Percentiles rank a stretch among this genome's conserved stretches.
These are phyloP conservation scores for Coregonus suidteri DNA, from an alignment of 2,797 vertebrate genomes.

Conservation along the genomic window DNA sequence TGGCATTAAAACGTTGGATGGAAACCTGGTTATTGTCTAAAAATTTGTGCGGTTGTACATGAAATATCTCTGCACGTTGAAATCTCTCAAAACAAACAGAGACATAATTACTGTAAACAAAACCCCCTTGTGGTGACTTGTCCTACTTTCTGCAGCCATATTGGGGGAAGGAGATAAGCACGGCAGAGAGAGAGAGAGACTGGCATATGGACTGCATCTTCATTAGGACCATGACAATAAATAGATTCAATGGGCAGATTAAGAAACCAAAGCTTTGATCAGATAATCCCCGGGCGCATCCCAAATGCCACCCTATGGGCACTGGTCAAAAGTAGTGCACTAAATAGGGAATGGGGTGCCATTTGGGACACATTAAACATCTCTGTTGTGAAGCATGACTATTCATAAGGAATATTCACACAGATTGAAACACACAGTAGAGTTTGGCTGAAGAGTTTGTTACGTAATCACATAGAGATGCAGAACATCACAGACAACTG, in stretches of 20 bases:
- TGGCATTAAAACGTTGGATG: too few species aligned
- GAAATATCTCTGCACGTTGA: constrained; percentile 20
- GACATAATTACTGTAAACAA: constrained; percentile 41
- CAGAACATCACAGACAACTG: neutral
- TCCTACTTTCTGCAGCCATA: constrained; percentile 47
- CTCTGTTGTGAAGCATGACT: constrained; percentile 51
- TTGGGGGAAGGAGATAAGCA: constrained; percentile 91
- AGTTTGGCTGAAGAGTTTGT: neutral
- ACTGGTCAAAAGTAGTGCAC: neutral
- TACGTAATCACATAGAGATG: neutral
- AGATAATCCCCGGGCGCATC: constrained; percentile 19
- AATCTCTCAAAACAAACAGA: constrained; percentile 41
- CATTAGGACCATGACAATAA: constrained; percentile 49
- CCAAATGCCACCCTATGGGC: neutral
- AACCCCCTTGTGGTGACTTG: constrained; percentile 35
- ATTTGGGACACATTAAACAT: constrained; percentile 27
- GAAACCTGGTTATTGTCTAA: neutral
- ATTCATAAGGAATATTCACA: constrained; percentile 36
- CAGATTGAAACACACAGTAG: neutral
- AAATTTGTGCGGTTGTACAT: constrained; percentile 14
- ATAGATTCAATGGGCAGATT: constrained; percentile 59
- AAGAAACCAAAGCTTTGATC: constrained; percentile 51
- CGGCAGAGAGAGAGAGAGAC: constrained; percentile 79
- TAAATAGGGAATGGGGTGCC: neutral
- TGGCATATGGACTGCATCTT: constrained; percentile 48